phyloP scores from a whole-genome alignment of 2,797 vertebrate species.

The Chelmon rostratus region DNA sequence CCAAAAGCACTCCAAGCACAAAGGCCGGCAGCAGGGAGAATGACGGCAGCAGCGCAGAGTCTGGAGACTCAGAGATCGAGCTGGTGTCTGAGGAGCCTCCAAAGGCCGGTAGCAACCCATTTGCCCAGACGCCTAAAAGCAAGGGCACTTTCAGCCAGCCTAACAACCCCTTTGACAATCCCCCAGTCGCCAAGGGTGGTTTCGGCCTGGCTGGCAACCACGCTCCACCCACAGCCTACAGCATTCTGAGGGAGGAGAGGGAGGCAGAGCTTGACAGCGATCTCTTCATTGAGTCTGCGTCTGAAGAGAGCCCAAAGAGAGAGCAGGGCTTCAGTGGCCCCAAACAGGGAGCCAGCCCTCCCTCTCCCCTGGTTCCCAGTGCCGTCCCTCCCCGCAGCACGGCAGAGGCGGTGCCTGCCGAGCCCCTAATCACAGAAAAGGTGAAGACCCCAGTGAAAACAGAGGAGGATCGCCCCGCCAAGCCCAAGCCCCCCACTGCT shows the following conservation, averaged over 20 bases:
- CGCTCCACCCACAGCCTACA: slow-evolving; percentile 91
- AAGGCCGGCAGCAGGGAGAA: slow-evolving; percentile 82
- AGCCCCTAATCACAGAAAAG: slow-evolving; percentile 73
- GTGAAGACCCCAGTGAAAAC: slow-evolving; percentile 71
- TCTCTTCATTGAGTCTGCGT: slow-evolving; percentile 97
- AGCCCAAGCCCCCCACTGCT: slow-evolving; percentile 83
- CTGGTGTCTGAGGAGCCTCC: slow-evolving; percentile 94
- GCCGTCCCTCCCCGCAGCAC: slow-evolving; percentile 70
- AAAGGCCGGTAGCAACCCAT: slow-evolving; percentile 79
- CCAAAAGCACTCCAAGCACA: slow-evolving; percentile 65
- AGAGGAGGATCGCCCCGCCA: slow-evolving; percentile 77
- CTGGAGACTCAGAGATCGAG: slow-evolving; percentile 97
- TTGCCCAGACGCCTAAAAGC: slow-evolving; percentile 72
- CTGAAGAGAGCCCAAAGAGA: slow-evolving; percentile 97
- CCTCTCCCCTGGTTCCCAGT: slow-evolving; percentile 77
- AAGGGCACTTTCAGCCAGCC: slow-evolving; percentile 69
- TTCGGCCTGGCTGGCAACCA: slow-evolving; percentile 88
- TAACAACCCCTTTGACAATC: slow-evolving; percentile 77
- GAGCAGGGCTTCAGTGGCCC: slow-evolving; percentile 91
- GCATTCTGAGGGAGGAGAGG: slow-evolving; percentile 96
- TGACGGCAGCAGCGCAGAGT: slow-evolving; percentile 93
- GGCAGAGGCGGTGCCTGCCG: slow-evolving; percentile 58
- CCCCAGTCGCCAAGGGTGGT: slow-evolving; percentile 87
- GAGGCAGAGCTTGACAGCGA: slow-evolving; percentile 99
- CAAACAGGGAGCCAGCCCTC: slow-evolving; percentile 84